Evolutionary conservation across 2,113 vertebrate genomes (phyloP), one percentile per base, ranked within the genome.

Genomic region (Arenaria interpres): DNA sequence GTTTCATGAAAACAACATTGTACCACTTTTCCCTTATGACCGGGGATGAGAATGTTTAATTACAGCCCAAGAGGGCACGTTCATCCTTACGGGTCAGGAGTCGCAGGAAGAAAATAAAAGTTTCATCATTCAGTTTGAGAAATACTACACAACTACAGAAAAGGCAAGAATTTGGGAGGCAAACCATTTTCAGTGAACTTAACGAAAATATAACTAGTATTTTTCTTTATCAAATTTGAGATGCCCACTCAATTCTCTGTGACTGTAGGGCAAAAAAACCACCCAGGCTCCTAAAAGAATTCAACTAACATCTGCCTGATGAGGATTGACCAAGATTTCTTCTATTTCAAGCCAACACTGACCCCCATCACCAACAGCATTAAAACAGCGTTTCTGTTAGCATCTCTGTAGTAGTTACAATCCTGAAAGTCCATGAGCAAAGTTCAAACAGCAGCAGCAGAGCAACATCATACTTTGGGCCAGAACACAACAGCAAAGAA

Each of bases 301-400:
- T 45, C 60, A 50, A 67, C 46, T n/a, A 63, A 28, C 37, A 33
- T 14, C 48, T 48, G 33, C 22, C 45, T 72, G 35, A 72, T 24
- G 14, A 88, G 5, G n/a, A 71, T 5, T 56, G 32, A 59, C 32
- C 19, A 25, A 22, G 32, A 78, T 20, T 28, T 54, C 46, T 89
- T 56, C 41, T 21, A 5, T 43, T 87, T 75, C 74, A 88, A 89
- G 66, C 25, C 71, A 85, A 28, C 0, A 1, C 20, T 32, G 45
- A 6, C 13, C 39, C 39, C 56, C 56, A 39, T 13, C 48, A 32
- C 0, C 13, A 0, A 14, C 18, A 76, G 27, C 43, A 78, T 20
- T n/a, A 30, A 33, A 66, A 35, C 8, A 51, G 1, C 14, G 33
- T 10, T 32, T 60, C 53, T 17, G 0, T 14, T 9, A 54, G 32